Evolutionary conservation across 2,888 invertebrate species (phyloP), one percentile per base, ranked within the genome.

Genomic region (Busseola fusca): DNA sequence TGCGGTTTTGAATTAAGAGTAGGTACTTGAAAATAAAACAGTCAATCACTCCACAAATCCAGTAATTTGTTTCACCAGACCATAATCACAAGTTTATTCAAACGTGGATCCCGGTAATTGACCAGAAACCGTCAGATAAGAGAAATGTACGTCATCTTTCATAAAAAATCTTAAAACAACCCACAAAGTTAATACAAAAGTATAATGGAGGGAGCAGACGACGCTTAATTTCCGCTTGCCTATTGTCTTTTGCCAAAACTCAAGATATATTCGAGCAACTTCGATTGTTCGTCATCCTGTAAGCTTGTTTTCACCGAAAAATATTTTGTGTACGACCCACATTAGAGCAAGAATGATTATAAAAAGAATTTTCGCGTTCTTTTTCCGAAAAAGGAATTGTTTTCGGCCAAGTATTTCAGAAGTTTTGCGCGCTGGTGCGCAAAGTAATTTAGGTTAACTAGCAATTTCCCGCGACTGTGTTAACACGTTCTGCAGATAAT

Each of bases 191-290:
- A 87, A 89, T 85, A 87, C 87, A 89, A 91, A 91, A 91, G 89
- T 87, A 89, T 91, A 91, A 91, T 89, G 88, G 87, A 83, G 77
- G 79, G 65, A 89, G 90, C 90, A 76, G 86, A 80, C 56, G 91
- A 91, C 91, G 84, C 84, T 90, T 90, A 93, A 93, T 94, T 93
- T 94, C 92, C 92, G 90, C 86, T 64, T 83, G 71, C 86, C 79
- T 80, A 84, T 81, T 81, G 85, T 73, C 79, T 84, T 74, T 68
- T 64, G 60, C 75, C 64, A 54, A 81, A 85, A 82, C 74, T 65
- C 67, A 58, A 80, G 75, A 75, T 69, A 54, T 77, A 80, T 80
- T 74, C 69, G 58, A 68, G 87, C 79, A 92, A 92, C 90, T 92
- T 93, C 90, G 91, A 91, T 90, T 92, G 90, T 91, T 88, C 89